Conservation (phyloP, 2,113 vertebrate species). For the Cyphomyrus discorhynchus region DNA sequence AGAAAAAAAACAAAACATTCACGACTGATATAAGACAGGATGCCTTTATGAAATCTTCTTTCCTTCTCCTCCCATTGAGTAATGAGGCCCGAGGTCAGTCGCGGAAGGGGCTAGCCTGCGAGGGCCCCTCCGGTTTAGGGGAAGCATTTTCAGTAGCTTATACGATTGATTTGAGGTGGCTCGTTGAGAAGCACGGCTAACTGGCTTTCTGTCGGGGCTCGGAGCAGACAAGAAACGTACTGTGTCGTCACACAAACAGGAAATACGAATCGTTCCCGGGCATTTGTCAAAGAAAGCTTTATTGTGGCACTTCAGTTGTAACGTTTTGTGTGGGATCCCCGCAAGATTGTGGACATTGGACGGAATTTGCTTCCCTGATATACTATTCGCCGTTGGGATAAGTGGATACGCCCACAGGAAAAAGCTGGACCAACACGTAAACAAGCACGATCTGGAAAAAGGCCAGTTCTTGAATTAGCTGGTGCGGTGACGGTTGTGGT, state of each 20-base stretch:
- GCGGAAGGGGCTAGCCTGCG: not conserved
- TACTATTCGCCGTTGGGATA: not conserved
- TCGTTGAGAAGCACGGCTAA: not conserved
- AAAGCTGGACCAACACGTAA: not conserved
- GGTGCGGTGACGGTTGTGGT: not conserved
- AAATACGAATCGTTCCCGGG: not conserved
- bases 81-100: not conserved
- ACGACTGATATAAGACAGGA: not conserved
- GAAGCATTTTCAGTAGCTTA: not conserved
- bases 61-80: not conserved
- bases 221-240: not conserved
- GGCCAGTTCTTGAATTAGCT: not conserved
- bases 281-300: not conserved
- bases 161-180: not conserved
- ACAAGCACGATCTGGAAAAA: not conserved
- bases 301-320: not conserved
- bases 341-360: not conserved
- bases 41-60: not conserved
- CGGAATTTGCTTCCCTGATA: not conserved
- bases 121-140: not conserved
- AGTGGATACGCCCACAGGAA: not conserved
- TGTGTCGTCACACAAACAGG: not conserved
- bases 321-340: not conserved
- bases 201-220: not conserved
- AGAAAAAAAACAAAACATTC: slow-evolving; percentile 15